Conservation (phyloP, 2,113 vertebrate species). For the Lepisosteus oculatus region DNA sequence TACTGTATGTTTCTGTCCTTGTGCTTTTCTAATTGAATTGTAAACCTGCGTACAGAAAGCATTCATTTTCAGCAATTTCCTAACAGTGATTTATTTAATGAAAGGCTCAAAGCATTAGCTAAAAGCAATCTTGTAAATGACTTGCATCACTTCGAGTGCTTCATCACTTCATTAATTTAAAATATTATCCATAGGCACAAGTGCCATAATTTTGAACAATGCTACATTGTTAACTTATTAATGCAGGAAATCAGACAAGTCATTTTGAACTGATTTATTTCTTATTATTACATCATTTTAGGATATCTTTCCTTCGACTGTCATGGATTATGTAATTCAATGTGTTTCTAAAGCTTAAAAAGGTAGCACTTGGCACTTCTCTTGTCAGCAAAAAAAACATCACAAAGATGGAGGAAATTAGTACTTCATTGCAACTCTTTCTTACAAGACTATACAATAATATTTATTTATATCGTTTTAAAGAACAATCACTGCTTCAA, state of each 20-base stretch:
- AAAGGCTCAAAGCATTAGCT: conserved; percentile 83
- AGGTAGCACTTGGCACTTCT: neutral
- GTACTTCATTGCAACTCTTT: neutral
- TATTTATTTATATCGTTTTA: no score
- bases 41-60: conserved; percentile 81
- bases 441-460: no score
- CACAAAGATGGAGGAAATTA: neutral
- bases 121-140: conserved; percentile 88
- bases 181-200: conserved; percentile 84
- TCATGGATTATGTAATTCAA: conserved; percentile 57
- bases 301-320: conserved; percentile 70
- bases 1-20: conserved; percentile 31
- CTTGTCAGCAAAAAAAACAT: neutral
- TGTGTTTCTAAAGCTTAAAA: conserved; percentile 22
- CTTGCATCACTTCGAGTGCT: conserved; percentile 73
- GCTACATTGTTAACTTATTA: conserved; percentile 88
- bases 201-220: conserved; percentile 89
- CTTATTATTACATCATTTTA: conserved; percentile 75
- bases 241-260: conserved; percentile 76
- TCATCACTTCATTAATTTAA: conserved; percentile 94
- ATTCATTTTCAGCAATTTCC: conserved; percentile 88
- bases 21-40: conserved; percentile 57
- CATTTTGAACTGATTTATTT: conserved; percentile 74
- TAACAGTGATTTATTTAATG: conserved; percentile 79
- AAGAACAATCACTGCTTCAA: no score